Evolutionary conservation across 2,797 vertebrate genomes (phyloP), one percentile per base, ranked within the genome.

Genomic region (Pseudocheirus occidentalis): DNA sequence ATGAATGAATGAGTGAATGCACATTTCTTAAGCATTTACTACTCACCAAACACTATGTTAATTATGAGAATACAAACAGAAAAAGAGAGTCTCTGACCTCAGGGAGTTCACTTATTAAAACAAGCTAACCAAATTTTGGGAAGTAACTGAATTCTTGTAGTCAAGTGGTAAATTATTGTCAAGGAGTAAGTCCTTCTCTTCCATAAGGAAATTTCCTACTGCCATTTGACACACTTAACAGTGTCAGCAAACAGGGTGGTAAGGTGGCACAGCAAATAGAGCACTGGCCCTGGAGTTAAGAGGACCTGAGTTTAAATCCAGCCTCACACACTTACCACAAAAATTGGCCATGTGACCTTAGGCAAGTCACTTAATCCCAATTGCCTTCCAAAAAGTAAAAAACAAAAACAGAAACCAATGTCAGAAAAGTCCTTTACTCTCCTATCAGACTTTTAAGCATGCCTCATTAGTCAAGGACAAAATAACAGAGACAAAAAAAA

Each of bases 141-240:
- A 46, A 87, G 40, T 87, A 87, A 87, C 73, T 92, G 87, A 95
- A 57, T 62, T 57, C 90, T 14, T 46, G 55, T 56, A 95, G 90
- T 53, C 93, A 95, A 92, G 14, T 12, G 0, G 9, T 93, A 94
- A 89, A 18, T 81, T 93, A 94, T 46, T 93, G 91, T 92, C 57
- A 96, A 18, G 53, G 53, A 57, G 16, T 40, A 4, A 87, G 24
- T 50, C 73, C 59, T 66, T 91, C 54, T 92, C 62, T 92, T 90
- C 58, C 40, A 55, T n/a, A 93, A 94, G 92, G 14, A 94, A 89
- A 1, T 18, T 89, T 50, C 87, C 90, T 94, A 24, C 5, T 56
- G 55, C 28, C 50, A 95, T 46, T 81, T 87, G 73, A 9, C 40
- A 87, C 24, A 50, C 40, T 59, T 59, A 46, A 81, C 24, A 27